These are phyloP conservation scores for Polymixis lichenea DNA, from an alignment of 2,888 invertebrate species.

Conservation along the genomic window DNA sequence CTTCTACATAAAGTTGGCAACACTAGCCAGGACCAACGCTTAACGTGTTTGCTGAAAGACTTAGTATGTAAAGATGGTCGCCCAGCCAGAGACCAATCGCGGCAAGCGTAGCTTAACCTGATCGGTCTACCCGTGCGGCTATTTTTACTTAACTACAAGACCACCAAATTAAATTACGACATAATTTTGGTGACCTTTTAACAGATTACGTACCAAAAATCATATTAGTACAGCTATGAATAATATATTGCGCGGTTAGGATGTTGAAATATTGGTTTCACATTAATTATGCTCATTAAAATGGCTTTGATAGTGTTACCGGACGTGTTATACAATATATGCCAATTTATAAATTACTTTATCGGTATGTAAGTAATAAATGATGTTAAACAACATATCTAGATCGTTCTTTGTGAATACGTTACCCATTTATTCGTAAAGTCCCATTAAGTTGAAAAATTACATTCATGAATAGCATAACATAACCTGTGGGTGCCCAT, in stretches of 20 bases:
- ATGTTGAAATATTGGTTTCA: slow-evolving; percentile 5
- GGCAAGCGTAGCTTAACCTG: too few relatives aligned
- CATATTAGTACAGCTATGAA: background rate
- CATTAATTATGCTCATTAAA: background rate
- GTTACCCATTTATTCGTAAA: background rate
- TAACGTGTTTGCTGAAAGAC: too few relatives aligned
- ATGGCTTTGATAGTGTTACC: slow-evolving; percentile 1
- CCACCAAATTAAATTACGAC: background rate
- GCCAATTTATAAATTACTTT: background rate
- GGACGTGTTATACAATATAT: background rate
- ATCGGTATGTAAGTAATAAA: background rate
- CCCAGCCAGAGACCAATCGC: too few relatives aligned
- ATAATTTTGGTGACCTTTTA: background rate
- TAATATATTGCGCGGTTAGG: too few relatives aligned
- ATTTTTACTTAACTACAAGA: too few relatives aligned
- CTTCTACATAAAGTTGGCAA: too few relatives aligned
- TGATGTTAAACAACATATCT: background rate
- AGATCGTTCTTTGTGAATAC: slow-evolving; percentile 1
- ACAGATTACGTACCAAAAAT: background rate
- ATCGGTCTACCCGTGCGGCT: too few relatives aligned
- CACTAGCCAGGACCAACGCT: too few relatives aligned
- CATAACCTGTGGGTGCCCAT: too few relatives aligned
- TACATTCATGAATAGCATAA: background rate
- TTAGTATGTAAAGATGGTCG: too few relatives aligned
- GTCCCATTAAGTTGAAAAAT: background rate